Evolutionary conservation across 2,888 invertebrate genomes (phyloP).

Genomic region (Agonopterix alstromeriana): DNA sequence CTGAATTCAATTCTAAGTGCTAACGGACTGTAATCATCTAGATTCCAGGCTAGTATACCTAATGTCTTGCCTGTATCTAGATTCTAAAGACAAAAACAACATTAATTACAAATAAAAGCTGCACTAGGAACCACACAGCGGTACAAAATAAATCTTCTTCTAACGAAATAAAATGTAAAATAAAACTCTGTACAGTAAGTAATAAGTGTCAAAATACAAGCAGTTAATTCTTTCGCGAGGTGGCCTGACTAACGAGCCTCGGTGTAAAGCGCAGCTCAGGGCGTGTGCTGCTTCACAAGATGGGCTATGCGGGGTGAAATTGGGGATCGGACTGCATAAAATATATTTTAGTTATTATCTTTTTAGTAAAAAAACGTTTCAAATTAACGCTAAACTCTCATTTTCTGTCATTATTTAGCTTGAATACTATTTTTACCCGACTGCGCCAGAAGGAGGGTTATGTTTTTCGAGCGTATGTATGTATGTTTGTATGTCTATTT

Average conservation of each 20-base stretch:
- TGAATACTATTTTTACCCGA: too few relatives aligned
- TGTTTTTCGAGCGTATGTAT: too few relatives aligned
- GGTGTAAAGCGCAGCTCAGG: constrained; percentile 41
- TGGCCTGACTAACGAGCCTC: constrained; percentile 60
- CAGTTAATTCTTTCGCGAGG: constrained; percentile 64
- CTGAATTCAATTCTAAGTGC: too few relatives aligned
- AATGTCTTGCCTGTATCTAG: too few relatives aligned
- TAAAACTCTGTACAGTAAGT: constrained; percentile 29
- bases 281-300: constrained; percentile 5
- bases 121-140: constrained; percentile 16
- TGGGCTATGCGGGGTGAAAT: too few relatives aligned
- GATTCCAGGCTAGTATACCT: too few relatives aligned
- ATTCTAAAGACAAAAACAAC: too few relatives aligned
- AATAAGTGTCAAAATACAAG: constrained; percentile 70
- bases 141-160: constrained; percentile 29
- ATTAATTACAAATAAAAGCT: constrained; percentile 16
- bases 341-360: neutral
- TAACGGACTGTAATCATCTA: too few relatives aligned
- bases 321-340: neutral
- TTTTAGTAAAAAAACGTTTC: neutral
- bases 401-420: too few relatives aligned
- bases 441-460: too few relatives aligned
- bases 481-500: too few relatives aligned
- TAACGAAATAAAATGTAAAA: constrained; percentile 27
- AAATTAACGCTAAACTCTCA: too few relatives aligned